A percentile compares a stretch with the other conserved stretches of the same genome.
These are phyloP conservation scores for Drosophila sucinea DNA, from an alignment of 1,140 invertebrate species.

Conservation along the genomic window DNA sequence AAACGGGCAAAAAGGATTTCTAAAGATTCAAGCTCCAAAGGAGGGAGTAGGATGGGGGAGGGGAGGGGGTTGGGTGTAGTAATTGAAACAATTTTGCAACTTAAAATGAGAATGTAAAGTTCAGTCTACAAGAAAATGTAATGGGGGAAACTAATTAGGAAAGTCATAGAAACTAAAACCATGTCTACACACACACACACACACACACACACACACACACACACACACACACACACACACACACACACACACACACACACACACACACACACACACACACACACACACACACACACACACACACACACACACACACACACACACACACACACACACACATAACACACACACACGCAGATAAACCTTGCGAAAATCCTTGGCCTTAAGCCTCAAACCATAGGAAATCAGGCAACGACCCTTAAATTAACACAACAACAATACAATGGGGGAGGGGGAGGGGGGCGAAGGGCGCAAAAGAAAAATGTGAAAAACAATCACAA, in stretches of 20 bases:
- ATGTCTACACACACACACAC: neutral
- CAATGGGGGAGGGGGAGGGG: slow-evolving; percentile 14
- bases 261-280: neutral
- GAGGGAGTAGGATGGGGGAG: slow-evolving; percentile 5
- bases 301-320: neutral
- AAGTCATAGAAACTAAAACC: slow-evolving; percentile 1
- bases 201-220: neutral
- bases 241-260: slow-evolving; percentile 1
- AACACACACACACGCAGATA: neutral
- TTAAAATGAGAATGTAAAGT: slow-evolving; percentile 26
- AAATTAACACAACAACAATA: slow-evolving; percentile 15
- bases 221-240: neutral
- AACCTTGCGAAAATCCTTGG: neutral
- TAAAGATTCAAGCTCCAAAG: slow-evolving; percentile 21
- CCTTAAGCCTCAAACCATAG: slow-evolving; percentile 13
- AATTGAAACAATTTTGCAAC: slow-evolving; percentile 60
- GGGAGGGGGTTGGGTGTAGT: slow-evolving; percentile 5
- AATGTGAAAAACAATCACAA: slow-evolving; percentile 74
- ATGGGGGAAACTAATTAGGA: neutral
- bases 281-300: neutral
- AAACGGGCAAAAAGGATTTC: slow-evolving; percentile 5
- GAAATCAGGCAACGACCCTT: slow-evolving; percentile 18
- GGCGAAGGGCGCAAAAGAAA: slow-evolving; percentile 23
- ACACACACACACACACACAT: neutral
- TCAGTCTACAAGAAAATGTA: neutral